Conservation (phyloP, 2,113 vertebrate species). For the Actenoides lindsayi region DNA sequence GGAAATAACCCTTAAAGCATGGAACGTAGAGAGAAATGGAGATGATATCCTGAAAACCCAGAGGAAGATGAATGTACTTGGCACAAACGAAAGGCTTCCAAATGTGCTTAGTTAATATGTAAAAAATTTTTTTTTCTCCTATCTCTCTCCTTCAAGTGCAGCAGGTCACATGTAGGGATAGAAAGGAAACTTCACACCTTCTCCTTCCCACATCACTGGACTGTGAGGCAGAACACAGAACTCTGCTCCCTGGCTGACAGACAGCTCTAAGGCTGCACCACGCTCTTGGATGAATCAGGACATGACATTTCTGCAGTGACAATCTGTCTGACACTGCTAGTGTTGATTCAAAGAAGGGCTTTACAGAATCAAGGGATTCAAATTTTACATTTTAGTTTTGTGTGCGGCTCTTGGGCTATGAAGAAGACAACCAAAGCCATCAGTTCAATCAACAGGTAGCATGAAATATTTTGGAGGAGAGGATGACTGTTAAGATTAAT, state of each 20-base stretch:
- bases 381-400: not conserved
- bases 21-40: not conserved
- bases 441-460: not conserved
- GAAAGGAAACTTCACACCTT: not conserved
- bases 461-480: not conserved
- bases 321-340: not conserved
- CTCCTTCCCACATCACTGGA: not conserved
- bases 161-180: not conserved
- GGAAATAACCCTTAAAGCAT: not conserved
- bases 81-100: not conserved
- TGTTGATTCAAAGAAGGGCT: not conserved
- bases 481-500: not conserved
- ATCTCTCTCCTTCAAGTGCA: not conserved
- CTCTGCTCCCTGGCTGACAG: not conserved
- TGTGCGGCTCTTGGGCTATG: rapidly evolving
- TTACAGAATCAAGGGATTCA: not conserved
- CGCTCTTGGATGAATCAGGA: not conserved
- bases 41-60: not conserved
- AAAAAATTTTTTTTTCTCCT: not conserved
- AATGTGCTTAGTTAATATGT: not conserved
- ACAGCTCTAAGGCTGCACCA: not conserved
- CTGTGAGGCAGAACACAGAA: not conserved
- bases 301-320: not conserved
- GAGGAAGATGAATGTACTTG: not conserved
- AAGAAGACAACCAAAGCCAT: not conserved